A percentile compares a stretch with the other conserved stretches of the same genome.
Evolutionary conservation across 2,113 vertebrate genomes (phyloP).

Genomic region (Suncus etruscus): DNA sequence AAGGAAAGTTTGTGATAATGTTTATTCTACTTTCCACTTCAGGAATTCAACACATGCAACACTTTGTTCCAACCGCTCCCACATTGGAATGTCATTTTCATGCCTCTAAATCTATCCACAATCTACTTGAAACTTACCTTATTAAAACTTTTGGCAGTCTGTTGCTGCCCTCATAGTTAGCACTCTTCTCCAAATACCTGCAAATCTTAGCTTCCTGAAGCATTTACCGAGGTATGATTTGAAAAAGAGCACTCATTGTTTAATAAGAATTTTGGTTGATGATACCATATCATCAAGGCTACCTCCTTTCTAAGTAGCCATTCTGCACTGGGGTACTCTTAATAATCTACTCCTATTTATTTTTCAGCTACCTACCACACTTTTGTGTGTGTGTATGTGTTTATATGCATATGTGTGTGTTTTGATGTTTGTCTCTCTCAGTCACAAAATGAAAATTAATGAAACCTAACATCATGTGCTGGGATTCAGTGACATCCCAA

Average conservation of each 20-base stretch:
- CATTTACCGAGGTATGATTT: conserved; percentile 18
- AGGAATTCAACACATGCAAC: neutral
- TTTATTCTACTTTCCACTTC: neutral
- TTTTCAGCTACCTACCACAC: neutral
- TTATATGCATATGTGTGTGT: no score
- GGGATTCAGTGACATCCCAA: neutral
- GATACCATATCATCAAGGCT: neutral
- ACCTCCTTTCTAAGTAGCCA: neutral
- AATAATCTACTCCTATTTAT: neutral
- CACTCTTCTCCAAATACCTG: neutral
- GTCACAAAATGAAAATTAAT: neutral
- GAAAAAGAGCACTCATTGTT: neutral
- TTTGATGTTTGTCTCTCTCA: neutral
- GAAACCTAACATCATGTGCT: neutral
- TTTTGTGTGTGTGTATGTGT: neutral
- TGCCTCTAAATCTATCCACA: neutral
- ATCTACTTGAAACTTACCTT: neutral
- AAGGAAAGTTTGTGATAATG: conserved; percentile 33
- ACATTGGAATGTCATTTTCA: neutral
- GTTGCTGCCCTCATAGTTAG: neutral
- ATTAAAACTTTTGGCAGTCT: conserved; percentile 16
- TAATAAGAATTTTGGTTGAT: neutral
- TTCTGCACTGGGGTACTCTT: neutral
- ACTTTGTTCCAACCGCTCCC: neutral
- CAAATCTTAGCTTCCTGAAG: neutral